These are phyloP conservation scores for Sinotaia quadrata DNA, from an alignment of 2,888 invertebrate species.

Conservation along the genomic window DNA sequence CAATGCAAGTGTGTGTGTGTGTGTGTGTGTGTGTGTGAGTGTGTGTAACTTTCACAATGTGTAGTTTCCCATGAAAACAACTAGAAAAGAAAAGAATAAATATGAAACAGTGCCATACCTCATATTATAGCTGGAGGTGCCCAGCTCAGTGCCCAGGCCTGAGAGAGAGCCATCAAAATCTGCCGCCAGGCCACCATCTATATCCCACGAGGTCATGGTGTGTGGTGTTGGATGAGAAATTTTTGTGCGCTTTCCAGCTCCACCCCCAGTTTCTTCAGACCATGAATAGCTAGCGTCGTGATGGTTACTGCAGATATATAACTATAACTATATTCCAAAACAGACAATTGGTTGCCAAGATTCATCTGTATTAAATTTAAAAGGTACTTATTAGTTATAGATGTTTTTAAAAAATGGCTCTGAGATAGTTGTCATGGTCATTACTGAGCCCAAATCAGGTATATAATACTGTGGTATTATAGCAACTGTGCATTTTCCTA, in stretches of 20 bases:
- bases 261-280: slow-evolving; percentile 43
- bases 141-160: slow-evolving; percentile 80
- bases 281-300: slow-evolving; percentile 32
- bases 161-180: slow-evolving; percentile 84
- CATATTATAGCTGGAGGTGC: slow-evolving; percentile 79
- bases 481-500: too few relatives aligned
- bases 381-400: too few relatives aligned
- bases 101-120: slow-evolving; percentile 73
- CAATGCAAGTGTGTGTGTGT: too few relatives aligned
- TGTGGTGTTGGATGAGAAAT: slow-evolving; percentile 48
- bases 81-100: too few relatives aligned
- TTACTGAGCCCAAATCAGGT: too few relatives aligned
- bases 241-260: slow-evolving; percentile 58
- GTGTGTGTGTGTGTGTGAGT: too few relatives aligned
- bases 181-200: slow-evolving; percentile 79
- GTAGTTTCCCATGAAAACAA: background rate
- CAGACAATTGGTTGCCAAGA: background rate
- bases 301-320: slow-evolving; percentile 25
- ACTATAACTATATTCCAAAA: background rate
- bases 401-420: too few relatives aligned
- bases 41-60: too few relatives aligned
- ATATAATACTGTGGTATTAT: too few relatives aligned
- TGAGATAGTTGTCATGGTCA: too few relatives aligned
- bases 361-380: background rate
- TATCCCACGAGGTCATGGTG: slow-evolving; percentile 72